These are phyloP conservation scores for Yponomeuta cagnagella DNA, from an alignment of 2,888 invertebrate genomes.

Conservation along the genomic window DNA sequence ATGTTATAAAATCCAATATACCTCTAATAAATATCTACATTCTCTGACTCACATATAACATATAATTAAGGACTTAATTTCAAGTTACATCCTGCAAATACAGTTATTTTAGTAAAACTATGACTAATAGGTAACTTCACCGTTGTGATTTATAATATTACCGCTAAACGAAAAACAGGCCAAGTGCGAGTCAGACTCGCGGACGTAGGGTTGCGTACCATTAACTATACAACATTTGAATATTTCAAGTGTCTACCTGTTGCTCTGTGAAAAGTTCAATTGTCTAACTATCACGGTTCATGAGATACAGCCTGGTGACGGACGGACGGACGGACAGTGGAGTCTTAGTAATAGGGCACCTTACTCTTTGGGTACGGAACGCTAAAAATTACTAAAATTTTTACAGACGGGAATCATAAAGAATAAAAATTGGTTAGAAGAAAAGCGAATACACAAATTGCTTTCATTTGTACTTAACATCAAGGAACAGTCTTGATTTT, in stretches of 20 bases:
- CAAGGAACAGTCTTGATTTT: conserved; percentile 62
- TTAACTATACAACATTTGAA: no score
- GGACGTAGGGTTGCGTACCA: no score
- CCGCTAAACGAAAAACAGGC: no score
- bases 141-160: conserved; percentile 39
- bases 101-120: conserved; percentile 6
- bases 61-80: not conserved
- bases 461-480: conserved; percentile 61
- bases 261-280: no score
- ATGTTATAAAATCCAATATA: conserved; percentile 32
- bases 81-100: not conserved
- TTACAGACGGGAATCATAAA: not conserved
- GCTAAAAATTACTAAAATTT: not conserved
- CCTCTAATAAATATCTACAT: conserved; percentile 44
- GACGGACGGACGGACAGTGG: no score
- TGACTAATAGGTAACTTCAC: conserved; percentile 66
- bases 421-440: not conserved
- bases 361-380: no score
- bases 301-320: no score
- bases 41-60: conserved; percentile 35
- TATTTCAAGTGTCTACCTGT: no score
- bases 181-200: no score
- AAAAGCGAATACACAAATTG: conserved; percentile 14
- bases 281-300: no score
- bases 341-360: no score